These are phyloP conservation scores for Leptopilina myrica DNA, from an alignment of 2,888 invertebrate genomes.

Conservation along the genomic window DNA sequence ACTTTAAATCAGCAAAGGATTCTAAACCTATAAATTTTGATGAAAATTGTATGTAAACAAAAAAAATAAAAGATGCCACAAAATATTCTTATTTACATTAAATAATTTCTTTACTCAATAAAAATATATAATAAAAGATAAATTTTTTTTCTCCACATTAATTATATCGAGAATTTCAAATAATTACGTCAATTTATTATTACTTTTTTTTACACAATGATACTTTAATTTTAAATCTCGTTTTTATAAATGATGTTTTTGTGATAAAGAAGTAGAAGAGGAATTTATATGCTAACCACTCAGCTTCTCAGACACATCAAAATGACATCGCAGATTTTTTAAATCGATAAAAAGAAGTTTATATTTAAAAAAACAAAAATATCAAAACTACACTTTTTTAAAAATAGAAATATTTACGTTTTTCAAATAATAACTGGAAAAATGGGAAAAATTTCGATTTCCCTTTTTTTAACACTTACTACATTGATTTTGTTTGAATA, in stretches of 20 bases:
- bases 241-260: slow-evolving; percentile 10
- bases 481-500: too few species aligned
- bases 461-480: too few species aligned
- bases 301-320: neutral
- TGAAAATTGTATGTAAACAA: neutral
- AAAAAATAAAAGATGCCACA: too few species aligned
- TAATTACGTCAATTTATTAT: slow-evolving; percentile 12
- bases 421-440: neutral
- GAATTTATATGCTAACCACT: slow-evolving; percentile 19
- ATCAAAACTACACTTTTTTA: neutral
- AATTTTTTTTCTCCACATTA: too few species aligned
- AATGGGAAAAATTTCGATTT: neutral
- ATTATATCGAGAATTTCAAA: neutral
- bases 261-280: neutral
- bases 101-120: too few species aligned
- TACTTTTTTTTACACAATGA: neutral
- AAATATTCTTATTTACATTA: too few species aligned
- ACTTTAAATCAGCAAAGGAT: slow-evolving; percentile 13
- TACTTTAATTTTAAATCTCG: slow-evolving; percentile 7
- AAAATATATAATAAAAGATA: too few species aligned
- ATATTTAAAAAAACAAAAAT: slow-evolving; percentile 11
- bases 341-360: slow-evolving; percentile 15
- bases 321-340: slow-evolving; percentile 12
- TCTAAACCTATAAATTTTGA: neutral
- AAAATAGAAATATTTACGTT: neutral